Evolutionary conservation across 2,888 invertebrate genomes (phyloP).

Genomic region (Himalopsyche kuldschensis): DNA sequence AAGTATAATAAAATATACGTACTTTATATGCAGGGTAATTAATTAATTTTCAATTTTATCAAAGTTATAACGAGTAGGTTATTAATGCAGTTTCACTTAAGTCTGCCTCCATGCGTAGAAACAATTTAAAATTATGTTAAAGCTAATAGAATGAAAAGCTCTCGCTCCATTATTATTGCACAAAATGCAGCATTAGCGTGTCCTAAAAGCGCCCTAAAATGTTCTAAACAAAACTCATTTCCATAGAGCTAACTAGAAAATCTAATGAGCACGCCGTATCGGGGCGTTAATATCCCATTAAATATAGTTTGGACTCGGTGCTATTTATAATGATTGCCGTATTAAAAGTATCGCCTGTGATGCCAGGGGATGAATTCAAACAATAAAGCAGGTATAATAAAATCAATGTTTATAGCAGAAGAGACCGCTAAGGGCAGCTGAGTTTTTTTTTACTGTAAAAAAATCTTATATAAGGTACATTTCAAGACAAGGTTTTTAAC

Average conservation of each 20-base stretch:
- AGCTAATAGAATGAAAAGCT: constrained; percentile 19
- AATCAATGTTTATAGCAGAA: no score
- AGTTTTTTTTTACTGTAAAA: no score
- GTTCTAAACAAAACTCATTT: constrained; percentile 24
- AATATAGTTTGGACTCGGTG: background rate
- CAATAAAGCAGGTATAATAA: no score
- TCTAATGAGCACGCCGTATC: constrained; percentile 28
- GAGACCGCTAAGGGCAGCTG: no score
- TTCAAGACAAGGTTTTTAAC: no score
- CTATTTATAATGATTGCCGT: constrained; percentile 14
- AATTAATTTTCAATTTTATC: background rate
- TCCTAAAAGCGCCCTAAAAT: background rate
- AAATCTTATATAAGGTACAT: no score
- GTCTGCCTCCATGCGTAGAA: background rate
- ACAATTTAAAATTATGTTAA: constrained; percentile 13
- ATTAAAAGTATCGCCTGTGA: background rate
- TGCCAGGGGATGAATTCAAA: background rate
- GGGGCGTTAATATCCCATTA: constrained; percentile 24
- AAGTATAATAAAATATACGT: background rate
- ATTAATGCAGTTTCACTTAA: background rate
- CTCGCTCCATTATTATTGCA: constrained; percentile 17
- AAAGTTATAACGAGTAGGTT: background rate
- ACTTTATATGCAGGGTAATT: background rate
- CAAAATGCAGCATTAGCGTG: constrained; percentile 21
- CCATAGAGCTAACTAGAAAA: constrained; percentile 2